phyloP scores from a whole-genome alignment of 2,888 invertebrate species.

The Psylliodes chrysocephalus region DNA sequence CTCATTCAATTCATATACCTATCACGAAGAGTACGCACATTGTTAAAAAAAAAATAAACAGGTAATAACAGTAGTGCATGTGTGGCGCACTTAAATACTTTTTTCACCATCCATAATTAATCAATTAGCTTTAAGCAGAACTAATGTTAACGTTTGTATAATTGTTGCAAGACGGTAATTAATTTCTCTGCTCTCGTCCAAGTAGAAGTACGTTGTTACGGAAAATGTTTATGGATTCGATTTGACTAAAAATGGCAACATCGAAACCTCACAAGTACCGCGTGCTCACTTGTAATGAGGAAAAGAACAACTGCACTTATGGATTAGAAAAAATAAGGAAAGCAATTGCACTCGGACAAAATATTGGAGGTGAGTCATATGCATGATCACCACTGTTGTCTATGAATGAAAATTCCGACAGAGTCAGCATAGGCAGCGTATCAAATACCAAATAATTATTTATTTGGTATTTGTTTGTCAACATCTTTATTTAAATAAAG shows the following conservation, averaged over 20 bases:
- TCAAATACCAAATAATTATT: too few relatives aligned
- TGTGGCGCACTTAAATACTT: conserved; percentile 13
- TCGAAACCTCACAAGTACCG: conserved; percentile 5
- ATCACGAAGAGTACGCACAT: neutral
- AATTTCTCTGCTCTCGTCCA: neutral
- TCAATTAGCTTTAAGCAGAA: conserved; percentile 25
- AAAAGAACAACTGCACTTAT: neutral
- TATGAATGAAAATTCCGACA: too few relatives aligned
- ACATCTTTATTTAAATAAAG: too few relatives aligned
- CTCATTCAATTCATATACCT: neutral
- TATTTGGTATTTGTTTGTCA: too few relatives aligned
- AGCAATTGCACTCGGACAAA: too few relatives aligned
- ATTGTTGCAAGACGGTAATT: conserved; percentile 4
- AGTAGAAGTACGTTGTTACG: neutral
- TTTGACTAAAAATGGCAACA: conserved; percentile 9
- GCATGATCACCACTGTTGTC: too few relatives aligned
- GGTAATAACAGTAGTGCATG: neutral
- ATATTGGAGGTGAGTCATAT: too few relatives aligned
- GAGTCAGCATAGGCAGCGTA: too few relatives aligned
- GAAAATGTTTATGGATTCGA: neutral
- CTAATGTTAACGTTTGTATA: conserved; percentile 25
- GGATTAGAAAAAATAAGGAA: too few relatives aligned
- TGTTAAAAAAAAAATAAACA: neutral
- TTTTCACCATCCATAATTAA: conserved; percentile 24
- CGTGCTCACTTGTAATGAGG: neutral